phyloP scores from a whole-genome alignment of 92 coral and sea anemone genomes.

The Micromussa lordhowensis region DNA sequence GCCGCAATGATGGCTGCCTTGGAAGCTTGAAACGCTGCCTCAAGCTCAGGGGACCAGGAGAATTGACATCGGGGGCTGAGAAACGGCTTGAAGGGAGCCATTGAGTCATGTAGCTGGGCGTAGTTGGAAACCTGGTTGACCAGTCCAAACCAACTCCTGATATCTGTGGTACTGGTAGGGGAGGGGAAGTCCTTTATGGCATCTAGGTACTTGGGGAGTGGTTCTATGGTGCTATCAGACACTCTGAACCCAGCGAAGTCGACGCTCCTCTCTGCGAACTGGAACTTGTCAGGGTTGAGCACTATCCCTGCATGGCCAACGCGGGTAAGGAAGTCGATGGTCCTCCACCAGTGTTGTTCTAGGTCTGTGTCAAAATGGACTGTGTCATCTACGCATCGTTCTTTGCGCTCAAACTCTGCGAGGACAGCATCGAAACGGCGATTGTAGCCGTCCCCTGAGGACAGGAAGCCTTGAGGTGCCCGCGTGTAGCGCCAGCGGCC shows the following conservation, averaged over 20 bases:
- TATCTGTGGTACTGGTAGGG: too few species aligned
- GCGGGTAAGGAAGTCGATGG: constrained; percentile 63
- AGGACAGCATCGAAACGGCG: constrained; percentile 79
- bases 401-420: constrained; percentile 58
- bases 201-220: too few species aligned
- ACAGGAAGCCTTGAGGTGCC: constrained; percentile 78
- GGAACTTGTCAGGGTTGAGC: too few species aligned
- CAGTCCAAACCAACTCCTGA: constrained; percentile 63
- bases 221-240: too few species aligned
- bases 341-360: constrained; percentile 82
- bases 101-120: constrained; percentile 53
- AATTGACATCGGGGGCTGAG: constrained; percentile 17
- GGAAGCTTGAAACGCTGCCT: constrained; percentile 51
- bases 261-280: too few species aligned
- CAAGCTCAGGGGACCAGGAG: constrained; percentile 50
- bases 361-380: constrained; percentile 73
- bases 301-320: too few species aligned
- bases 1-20: constrained; percentile 44
- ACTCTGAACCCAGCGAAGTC: too few species aligned
- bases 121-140: constrained; percentile 72
- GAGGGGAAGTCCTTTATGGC: too few species aligned
- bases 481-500: constrained; percentile 81
- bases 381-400: constrained; percentile 83
- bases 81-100: constrained; percentile 50
- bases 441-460: constrained; percentile 72